A percentile compares a stretch with the other conserved stretches of the same genome.
phyloP scores from a whole-genome alignment of 2,113 vertebrate genomes.

The Garra rufa region DNA sequence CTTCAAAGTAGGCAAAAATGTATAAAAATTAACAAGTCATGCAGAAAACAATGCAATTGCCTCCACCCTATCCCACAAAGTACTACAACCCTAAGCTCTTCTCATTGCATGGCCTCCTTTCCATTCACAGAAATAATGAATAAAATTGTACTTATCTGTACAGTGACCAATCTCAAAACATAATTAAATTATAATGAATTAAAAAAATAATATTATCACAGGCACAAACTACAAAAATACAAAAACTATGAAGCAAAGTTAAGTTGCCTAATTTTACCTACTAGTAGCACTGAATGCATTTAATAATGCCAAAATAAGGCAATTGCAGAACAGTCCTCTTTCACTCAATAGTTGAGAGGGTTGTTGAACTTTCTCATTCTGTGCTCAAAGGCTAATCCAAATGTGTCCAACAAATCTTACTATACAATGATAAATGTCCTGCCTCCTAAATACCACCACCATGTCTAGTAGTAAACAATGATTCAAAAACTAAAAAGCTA shows the following conservation, averaged over 20 bases:
- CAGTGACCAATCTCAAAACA: background rate
- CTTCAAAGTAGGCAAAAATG: slow-evolving; percentile 54
- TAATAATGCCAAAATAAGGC: background rate
- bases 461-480: background rate
- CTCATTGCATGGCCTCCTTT: slow-evolving; percentile 12
- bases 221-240: background rate
- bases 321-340: background rate
- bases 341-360: background rate
- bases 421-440: background rate
- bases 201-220: background rate
- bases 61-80: background rate
- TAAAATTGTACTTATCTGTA: background rate
- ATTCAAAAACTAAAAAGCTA: background rate
- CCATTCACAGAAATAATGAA: background rate
- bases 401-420: background rate
- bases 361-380: no score
- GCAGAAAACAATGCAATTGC: slow-evolving; percentile 1
- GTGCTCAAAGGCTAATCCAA: no score
- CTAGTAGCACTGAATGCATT: no score
- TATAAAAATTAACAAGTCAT: slow-evolving; percentile 27
- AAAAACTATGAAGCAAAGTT: background rate
- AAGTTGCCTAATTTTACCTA: no score
- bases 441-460: background rate
- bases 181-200: background rate
- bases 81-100: background rate